Evolutionary conservation across 2,113 vertebrate genomes (phyloP), one percentile per base, ranked within the genome.

Genomic region (Bambusicola thoracicus): DNA sequence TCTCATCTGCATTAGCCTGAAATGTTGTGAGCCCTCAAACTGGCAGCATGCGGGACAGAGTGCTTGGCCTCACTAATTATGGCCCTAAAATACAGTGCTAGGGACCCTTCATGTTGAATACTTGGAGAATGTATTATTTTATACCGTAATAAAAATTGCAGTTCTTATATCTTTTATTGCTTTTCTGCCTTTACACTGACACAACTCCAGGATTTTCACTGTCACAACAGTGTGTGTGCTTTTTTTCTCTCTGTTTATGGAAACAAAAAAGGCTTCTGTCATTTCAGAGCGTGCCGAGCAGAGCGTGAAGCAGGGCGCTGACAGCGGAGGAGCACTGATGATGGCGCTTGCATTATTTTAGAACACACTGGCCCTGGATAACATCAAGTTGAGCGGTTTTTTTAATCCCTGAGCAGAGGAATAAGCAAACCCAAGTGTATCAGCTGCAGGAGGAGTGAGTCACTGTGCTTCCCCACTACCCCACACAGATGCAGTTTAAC

Each of bases 21-120:
- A 89, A 62, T 22, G 9, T 48, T 72, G 36, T 40, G 34, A 79
- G 38, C 25, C 17, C 11, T 8, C 56, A 25, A 56, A n/a, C 1
- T 44, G 44, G 36, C 48, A 40, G 32, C 38, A 27, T 11, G 22
- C 63, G n/a, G 51, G 51, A 53, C 8, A 58, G 1, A 58, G 34
- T 2, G 1, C 25, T 69, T 74, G 34, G 48, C 19, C 34, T 81
- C 0, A 0, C 38, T 8, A 40, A 59, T 16, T 48, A 44, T 10
- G 18, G 36, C 43, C 40, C 62, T 58, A 44, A 79, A 30, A 36
- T 70, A 38, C 20, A 61, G 29, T 13, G n/a, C 70, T 62, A 30
- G 5, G 13, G 30, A 13, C 11, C 10, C 81, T 81, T 75, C 41
- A 40, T 24, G 14, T 34, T 41, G 78, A 49, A n/a, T 66, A 41